These are phyloP conservation scores for Fragum sueziense DNA, from an alignment of 2,888 invertebrate genomes.

Conservation along the genomic window DNA sequence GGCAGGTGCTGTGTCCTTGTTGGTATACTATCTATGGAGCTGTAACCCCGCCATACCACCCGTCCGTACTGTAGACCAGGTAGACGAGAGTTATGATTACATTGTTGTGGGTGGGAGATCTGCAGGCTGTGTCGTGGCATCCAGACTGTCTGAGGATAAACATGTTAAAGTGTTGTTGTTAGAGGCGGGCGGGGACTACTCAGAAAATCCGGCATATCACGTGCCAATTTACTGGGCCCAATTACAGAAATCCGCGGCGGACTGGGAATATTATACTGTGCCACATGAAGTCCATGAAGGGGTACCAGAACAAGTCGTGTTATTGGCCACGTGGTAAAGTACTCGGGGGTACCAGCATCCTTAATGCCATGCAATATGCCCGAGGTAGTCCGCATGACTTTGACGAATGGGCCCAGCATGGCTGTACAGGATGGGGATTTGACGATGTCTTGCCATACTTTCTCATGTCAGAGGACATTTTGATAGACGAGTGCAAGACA, in stretches of 20 bases:
- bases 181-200: conserved; percentile 83
- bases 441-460: conserved; percentile 8
- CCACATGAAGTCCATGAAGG: conserved; percentile 75
- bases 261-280: conserved; percentile 82
- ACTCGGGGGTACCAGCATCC: conserved; percentile 22
- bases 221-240: conserved; percentile 83
- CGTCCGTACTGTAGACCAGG: not conserved
- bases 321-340: conserved; percentile 32
- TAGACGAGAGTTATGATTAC: conserved; percentile 16
- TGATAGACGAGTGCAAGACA: not conserved
- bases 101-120: not conserved
- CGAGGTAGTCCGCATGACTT: conserved; percentile 24
- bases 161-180: conserved; percentile 75
- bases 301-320: not conserved
- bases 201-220: conserved; percentile 79
- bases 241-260: conserved; percentile 69
- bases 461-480: conserved; percentile 5
- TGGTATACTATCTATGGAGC: not conserved
- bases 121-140: conserved; percentile 3
- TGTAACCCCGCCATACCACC: not conserved
- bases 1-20: not conserved
- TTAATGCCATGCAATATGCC: conserved; percentile 27
- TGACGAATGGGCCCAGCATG: conserved; percentile 7
- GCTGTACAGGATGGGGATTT: not conserved
- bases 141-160: not conserved